These are phyloP conservation scores for Brachyptera putata DNA, from an alignment of 2,888 invertebrate species.

Conservation along the genomic window DNA sequence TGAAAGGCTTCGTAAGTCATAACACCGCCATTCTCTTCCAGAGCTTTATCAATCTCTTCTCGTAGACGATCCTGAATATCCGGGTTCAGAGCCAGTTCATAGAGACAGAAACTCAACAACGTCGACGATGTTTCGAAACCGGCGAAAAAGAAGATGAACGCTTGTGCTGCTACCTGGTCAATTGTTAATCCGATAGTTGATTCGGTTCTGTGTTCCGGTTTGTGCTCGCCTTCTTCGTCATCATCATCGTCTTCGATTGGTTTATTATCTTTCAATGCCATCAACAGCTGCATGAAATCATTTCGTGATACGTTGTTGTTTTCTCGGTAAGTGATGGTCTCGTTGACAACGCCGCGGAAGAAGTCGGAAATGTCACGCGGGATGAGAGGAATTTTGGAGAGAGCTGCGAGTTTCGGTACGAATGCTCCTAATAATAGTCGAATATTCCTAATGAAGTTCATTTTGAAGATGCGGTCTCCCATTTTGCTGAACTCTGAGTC, in stretches of 20 bases:
- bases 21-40: slow-evolving; percentile 44
- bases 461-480: slow-evolving; percentile 37
- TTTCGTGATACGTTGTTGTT: not conserved
- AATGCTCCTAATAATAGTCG: slow-evolving; percentile 41
- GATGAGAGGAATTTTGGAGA: slow-evolving; percentile 32
- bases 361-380: slow-evolving; percentile 7
- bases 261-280: slow-evolving; percentile 39
- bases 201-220: slow-evolving; percentile 3
- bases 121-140: slow-evolving; percentile 62
- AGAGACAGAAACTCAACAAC: slow-evolving; percentile 53
- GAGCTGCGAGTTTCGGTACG: slow-evolving; percentile 41
- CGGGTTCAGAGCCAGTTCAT: slow-evolving; percentile 51
- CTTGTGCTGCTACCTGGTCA: slow-evolving; percentile 28
- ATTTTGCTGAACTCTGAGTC: slow-evolving; percentile 31
- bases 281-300: slow-evolving; percentile 19
- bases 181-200: slow-evolving; percentile 10
- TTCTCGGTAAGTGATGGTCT: slow-evolving; percentile 14
- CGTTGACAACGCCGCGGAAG: slow-evolving; percentile 8
- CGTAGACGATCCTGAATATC: slow-evolving; percentile 49
- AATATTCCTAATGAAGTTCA: slow-evolving; percentile 36
- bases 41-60: slow-evolving; percentile 47
- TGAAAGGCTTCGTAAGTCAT: slow-evolving; percentile 53
- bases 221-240: slow-evolving; percentile 33
- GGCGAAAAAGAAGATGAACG: slow-evolving; percentile 42
- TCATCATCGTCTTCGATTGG: slow-evolving; percentile 40